Conservation (phyloP, 2,888 invertebrate species). For the Heliconius ethilla region DNA sequence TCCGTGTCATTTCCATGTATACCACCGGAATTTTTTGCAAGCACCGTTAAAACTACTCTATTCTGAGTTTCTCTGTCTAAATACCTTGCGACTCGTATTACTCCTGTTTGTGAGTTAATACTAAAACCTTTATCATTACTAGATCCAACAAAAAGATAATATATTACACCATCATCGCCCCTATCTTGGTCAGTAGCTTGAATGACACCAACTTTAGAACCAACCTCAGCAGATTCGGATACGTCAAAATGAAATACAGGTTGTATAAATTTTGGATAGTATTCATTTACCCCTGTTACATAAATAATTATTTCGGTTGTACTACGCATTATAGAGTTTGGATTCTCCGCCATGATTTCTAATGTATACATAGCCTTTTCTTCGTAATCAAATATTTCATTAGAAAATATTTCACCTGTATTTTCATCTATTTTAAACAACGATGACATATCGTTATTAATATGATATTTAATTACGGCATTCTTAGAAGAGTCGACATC, state of each 20-base stretch:
- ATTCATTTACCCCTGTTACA: constrained; percentile 94
- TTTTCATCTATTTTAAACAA: constrained; percentile 89
- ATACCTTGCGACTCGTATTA: constrained; percentile 90
- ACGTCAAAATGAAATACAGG: constrained; percentile 96
- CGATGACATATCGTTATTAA: constrained; percentile 88
- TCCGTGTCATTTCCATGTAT: constrained; percentile 97
- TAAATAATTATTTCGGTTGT: constrained; percentile 87
- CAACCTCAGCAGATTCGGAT: constrained; percentile 94
- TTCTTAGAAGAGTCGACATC: constrained; percentile 95
- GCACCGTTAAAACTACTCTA: constrained; percentile 92
- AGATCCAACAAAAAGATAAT: constrained; percentile 95
- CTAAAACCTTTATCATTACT: constrained; percentile 95
- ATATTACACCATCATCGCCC: constrained; percentile 93
- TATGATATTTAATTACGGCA: constrained; percentile 91
- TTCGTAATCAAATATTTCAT: constrained; percentile 93
- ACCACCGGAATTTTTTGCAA: constrained; percentile 97
- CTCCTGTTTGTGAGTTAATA: constrained; percentile 91
- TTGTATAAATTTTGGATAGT: constrained; percentile 92
- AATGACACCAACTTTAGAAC: constrained; percentile 91
- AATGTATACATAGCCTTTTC: constrained; percentile 88
- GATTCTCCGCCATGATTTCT: constrained; percentile 92
- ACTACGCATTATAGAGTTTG: constrained; percentile 90
- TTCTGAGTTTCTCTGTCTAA: constrained; percentile 94
- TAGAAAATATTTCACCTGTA: constrained; percentile 89
- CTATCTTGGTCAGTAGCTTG: constrained; percentile 95